Base-by-base conservation (phyloP, 2,797 vertebrate species). In the Garrulus glandarius region DNA sequence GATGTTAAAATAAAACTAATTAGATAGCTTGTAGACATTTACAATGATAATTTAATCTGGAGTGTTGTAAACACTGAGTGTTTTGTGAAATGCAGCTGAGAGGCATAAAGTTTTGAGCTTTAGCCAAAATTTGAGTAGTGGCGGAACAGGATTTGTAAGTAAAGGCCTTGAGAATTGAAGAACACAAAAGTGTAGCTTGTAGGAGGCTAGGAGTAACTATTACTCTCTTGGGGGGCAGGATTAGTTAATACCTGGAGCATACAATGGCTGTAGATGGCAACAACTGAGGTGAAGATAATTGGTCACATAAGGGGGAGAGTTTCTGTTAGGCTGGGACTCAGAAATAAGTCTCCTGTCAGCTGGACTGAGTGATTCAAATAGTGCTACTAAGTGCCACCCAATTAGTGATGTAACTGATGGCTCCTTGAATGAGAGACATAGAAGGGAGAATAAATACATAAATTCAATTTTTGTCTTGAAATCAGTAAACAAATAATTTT, bases 71-170 rank as follows among this genome's bases (percentile, higher is more conserved):
- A 7, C 23, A 27, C 36, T 36, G 37, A 27, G 41, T 78, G 44
- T 52, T 90, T 84, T 89, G 49, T 2, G 2, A 93, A 83, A 80
- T 34, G 36, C 41, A 57, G 41, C 75, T 21, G 17, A 63, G 39
- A 84, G 53, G 64, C 76, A 24, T 60, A 24, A 89, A 79, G 27
- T 70, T 91, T 95, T 96, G 93, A 85, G 60, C 43, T 92, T 53
- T 50, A 68, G 91, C 82, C 89, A 75, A 64, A 71, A 15, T 81
- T 53, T 92, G 72, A 78, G 20, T 91, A 77, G 30, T 53, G 34
- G 79, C 71, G n/a, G 82, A 83, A 85, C 71, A 83, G 60, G 68
- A 80, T 94, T 92, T 94, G 49, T 70, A 26, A 61, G 47, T 79
- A 79, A 67, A 91, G 84, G 41, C 26, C 61, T 18, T 43, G 46